phyloP scores from a whole-genome alignment of 2,888 invertebrate genomes.

The Pyrrhia umbra region DNA sequence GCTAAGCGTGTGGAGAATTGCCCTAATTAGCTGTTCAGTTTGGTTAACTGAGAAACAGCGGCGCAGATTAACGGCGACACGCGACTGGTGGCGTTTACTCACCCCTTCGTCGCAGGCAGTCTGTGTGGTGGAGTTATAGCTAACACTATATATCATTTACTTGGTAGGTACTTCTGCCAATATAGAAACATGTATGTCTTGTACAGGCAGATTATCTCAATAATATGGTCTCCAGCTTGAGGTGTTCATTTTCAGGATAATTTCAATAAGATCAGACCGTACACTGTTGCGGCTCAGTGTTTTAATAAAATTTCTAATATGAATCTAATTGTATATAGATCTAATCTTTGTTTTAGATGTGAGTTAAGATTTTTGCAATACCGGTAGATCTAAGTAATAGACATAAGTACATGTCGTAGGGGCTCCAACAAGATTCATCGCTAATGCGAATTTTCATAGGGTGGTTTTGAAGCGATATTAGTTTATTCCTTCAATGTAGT shows the following conservation, averaged over 20 bases:
- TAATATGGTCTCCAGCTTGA: too few relatives aligned
- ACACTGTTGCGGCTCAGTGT: background rate
- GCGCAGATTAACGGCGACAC: constrained; percentile 42
- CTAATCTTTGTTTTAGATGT: too few relatives aligned
- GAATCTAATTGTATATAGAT: background rate
- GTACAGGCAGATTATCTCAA: too few relatives aligned
- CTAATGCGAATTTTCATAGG: too few relatives aligned
- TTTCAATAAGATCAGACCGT: too few relatives aligned
- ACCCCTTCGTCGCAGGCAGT: constrained; percentile 31
- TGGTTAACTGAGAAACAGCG: constrained; percentile 23
- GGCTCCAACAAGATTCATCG: background rate
- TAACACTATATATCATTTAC: background rate
- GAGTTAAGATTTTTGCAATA: too few relatives aligned
- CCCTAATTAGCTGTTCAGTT: constrained; percentile 32
- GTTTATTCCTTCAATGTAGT: background rate
- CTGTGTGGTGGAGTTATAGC: constrained; percentile 6
- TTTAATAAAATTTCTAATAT: background rate
- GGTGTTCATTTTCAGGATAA: too few relatives aligned
- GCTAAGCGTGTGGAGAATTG: constrained; percentile 27
- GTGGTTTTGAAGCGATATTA: background rate
- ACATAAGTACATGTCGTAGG: background rate
- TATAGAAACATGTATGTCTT: background rate
- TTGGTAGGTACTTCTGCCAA: background rate
- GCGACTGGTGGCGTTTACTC: constrained; percentile 24
- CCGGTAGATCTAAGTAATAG: too few relatives aligned